Evolutionary conservation across 2,888 invertebrate genomes (phyloP).

Genomic region (Caenorhabditis wallacei): DNA sequence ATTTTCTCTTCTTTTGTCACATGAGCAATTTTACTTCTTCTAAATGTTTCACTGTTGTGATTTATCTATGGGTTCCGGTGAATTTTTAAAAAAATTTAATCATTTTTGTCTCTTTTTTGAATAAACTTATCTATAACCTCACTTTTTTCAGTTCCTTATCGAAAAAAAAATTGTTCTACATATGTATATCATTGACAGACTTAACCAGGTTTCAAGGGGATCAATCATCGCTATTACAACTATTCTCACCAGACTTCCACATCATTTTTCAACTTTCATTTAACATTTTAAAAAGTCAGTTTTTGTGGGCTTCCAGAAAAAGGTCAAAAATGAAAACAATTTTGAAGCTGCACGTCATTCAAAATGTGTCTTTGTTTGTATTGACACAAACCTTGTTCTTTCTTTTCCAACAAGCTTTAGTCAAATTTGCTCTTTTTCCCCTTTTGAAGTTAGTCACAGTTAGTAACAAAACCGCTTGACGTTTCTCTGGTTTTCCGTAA

Average conservation of each 20-base stretch:
- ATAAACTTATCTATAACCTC: background rate
- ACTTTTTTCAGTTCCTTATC: background rate
- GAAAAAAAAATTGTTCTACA: conserved; percentile 3
- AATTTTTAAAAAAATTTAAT: conserved; percentile 6
- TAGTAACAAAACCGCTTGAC: conserved; percentile 25
- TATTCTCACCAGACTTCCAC: too few species aligned
- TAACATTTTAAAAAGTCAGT: too few species aligned
- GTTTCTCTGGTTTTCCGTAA: conserved; percentile 3
- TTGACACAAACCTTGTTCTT: conserved; percentile 11
- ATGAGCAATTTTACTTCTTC: background rate
- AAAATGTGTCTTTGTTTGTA: conserved; percentile 4
- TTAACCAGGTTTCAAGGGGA: too few species aligned
- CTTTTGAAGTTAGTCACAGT: conserved; percentile 26
- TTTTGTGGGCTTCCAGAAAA: too few species aligned
- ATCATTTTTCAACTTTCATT: too few species aligned
- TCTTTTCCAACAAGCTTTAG: conserved; percentile 14
- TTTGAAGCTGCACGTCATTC: background rate
- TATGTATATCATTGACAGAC: too few species aligned
- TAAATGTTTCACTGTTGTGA: conserved; percentile 50
- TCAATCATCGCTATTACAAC: too few species aligned
- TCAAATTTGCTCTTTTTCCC: conserved; percentile 38
- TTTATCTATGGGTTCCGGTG: conserved; percentile 51
- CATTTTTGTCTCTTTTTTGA: background rate
- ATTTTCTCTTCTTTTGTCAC: background rate
- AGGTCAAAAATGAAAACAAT: background rate